A percentile compares a stretch with the other conserved stretches of the same genome.
phyloP scores from a whole-genome alignment of 2,888 invertebrate species.

The Nomada goodeniana region DNA sequence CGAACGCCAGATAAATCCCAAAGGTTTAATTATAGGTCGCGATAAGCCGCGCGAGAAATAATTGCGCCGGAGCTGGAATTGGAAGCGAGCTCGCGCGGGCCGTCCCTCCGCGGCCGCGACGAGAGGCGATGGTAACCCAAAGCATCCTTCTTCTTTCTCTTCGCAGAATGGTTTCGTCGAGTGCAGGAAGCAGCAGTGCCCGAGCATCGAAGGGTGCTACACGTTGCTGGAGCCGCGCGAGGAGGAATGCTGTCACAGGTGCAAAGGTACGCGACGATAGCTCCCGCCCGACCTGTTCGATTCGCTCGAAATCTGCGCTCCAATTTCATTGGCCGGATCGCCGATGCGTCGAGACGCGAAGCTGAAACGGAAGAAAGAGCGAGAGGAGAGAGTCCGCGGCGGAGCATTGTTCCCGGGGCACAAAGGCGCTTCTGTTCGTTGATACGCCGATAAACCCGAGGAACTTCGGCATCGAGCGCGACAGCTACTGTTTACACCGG shows the following conservation, averaged over 20 bases:
- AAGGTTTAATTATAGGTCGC: constrained; percentile 66
- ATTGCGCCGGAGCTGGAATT: constrained; percentile 42
- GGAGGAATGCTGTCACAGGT: constrained; percentile 92
- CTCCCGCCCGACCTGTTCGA: background rate
- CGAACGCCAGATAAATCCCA: constrained; percentile 61
- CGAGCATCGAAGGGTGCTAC: constrained; percentile 93
- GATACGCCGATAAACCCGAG: constrained; percentile 67
- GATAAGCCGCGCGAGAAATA: constrained; percentile 63
- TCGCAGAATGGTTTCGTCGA: constrained; percentile 94
- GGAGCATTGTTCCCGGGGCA: constrained; percentile 70
- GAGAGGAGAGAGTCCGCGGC: constrained; percentile 50
- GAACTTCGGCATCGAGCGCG: constrained; percentile 61
- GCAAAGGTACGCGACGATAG: constrained; percentile 88
- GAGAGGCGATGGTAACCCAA: too few species aligned
- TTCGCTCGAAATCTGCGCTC: constrained; percentile 11
- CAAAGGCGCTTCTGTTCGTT: constrained; percentile 72
- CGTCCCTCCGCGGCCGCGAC: background rate
- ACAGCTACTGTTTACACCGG: constrained; percentile 62
- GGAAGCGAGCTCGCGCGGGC: background rate
- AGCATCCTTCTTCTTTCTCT: background rate
- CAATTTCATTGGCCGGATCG: background rate
- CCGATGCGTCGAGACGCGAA: background rate
- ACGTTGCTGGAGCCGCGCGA: constrained; percentile 89
- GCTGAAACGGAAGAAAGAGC: constrained; percentile 4
- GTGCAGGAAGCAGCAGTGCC: constrained; percentile 92